Conservation (phyloP, 53 echinoderm and acorn worm species). For the Astropecten irregularis region DNA sequence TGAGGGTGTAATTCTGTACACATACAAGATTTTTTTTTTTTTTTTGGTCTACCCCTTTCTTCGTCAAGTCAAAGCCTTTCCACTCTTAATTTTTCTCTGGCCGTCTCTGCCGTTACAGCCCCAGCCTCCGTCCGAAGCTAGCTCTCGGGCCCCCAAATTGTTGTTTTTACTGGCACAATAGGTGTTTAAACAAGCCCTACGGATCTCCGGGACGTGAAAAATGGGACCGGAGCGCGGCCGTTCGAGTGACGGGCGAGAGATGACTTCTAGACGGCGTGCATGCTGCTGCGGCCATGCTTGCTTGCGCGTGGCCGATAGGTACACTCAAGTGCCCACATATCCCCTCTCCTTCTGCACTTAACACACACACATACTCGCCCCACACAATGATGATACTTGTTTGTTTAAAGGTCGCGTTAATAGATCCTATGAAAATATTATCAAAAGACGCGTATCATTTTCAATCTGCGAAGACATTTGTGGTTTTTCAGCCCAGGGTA, state of each 20-base stretch:
- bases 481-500: no score
- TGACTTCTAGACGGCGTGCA: not conserved
- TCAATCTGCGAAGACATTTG: no score
- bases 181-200: conserved; percentile 39
- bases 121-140: no score
- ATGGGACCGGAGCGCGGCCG: not conserved
- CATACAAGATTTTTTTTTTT: conserved; percentile 6
- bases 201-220: no score
- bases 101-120: no score
- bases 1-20: not conserved
- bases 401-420: no score
- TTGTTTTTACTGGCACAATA: conserved; percentile 45
- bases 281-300: not conserved
- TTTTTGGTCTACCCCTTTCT: no score
- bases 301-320: not conserved
- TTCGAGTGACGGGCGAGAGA: not conserved
- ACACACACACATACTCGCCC: no score
- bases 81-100: no score
- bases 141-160: not conserved
- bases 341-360: not conserved
- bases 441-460: no score
- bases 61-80: no score
- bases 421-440: no score
- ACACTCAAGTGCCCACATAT: not conserved
- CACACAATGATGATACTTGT: not conserved